Conservation (phyloP, 2,888 invertebrate genomes). For the Pristionchus arcanus region DNA sequence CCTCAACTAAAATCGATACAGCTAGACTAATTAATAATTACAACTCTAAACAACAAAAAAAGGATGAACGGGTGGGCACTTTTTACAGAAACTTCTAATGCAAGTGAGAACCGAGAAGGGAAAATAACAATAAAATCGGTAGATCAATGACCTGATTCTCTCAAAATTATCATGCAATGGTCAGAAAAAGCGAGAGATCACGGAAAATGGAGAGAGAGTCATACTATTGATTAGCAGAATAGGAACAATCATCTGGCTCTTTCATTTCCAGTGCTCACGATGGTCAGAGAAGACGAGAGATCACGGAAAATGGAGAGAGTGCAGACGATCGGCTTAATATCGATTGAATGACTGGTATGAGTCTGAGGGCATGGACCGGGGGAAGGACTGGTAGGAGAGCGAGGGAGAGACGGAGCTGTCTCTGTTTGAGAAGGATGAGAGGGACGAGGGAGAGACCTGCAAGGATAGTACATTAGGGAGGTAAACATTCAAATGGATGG, state of each 20-base stretch:
- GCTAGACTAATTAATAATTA: background rate
- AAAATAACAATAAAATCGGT: background rate
- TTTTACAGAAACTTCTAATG: conserved; percentile 4
- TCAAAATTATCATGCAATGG: no score
- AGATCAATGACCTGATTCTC: no score
- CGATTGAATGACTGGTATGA: conserved; percentile 1
- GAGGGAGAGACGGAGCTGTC: background rate
- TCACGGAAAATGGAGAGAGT: no score
- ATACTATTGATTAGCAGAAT: no score
- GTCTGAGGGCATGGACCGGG: background rate
- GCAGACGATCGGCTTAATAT: background rate
- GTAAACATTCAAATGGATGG: no score
- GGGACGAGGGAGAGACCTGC: background rate
- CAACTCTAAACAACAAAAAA: background rate
- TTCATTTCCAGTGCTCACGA: no score
- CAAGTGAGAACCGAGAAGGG: background rate
- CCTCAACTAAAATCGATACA: background rate
- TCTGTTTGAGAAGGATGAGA: background rate
- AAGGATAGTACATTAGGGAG: no score
- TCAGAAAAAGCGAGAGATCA: no score
- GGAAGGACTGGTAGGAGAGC: background rate
- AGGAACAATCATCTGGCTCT: no score
- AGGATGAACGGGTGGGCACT: background rate
- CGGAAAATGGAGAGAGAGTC: no score
- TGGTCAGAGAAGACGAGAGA: no score